Evolutionary conservation across 2,888 invertebrate species (phyloP).

Genomic region (Scelioninae gen. 1): DNA sequence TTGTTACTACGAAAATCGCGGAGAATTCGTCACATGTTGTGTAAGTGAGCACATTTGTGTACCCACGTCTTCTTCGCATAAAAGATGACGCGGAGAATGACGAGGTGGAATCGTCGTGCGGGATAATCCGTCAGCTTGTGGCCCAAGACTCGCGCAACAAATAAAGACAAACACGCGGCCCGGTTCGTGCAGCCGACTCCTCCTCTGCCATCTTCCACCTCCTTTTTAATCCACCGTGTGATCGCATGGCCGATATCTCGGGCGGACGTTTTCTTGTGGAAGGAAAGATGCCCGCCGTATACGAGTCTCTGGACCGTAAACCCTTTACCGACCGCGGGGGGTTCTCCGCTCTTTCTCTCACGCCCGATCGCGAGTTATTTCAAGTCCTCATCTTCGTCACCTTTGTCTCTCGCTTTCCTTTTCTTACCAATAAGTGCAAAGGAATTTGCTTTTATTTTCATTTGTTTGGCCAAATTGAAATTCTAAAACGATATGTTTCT

Average conservation of each 20-base stretch:
- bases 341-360: constrained; percentile 73
- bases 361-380: constrained; percentile 64
- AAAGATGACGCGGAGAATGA: constrained; percentile 62
- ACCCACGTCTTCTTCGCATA: constrained; percentile 30
- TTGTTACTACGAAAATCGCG: no score
- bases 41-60: constrained; percentile 19
- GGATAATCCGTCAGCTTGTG: constrained; percentile 80
- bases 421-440: constrained; percentile 23
- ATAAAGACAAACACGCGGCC: constrained; percentile 73
- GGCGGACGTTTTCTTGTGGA: constrained; percentile 82
- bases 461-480: no score
- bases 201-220: constrained; percentile 73
- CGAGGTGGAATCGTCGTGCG: constrained; percentile 69
- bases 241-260: constrained; percentile 82
- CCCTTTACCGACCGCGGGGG: constrained; percentile 83
- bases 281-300: constrained; percentile 80
- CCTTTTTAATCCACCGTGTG: constrained; percentile 82
- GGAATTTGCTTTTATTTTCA: constrained; percentile 42
- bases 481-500: no score
- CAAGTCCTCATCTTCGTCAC: constrained; percentile 58
- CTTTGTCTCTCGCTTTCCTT: constrained; percentile 33
- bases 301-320: constrained; percentile 81
- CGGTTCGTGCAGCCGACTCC: constrained; percentile 60
- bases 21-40: not conserved
- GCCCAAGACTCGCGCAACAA: constrained; percentile 69